These are phyloP conservation scores for Syrista parreyssii DNA, from an alignment of 2,888 invertebrate species.

Conservation along the genomic window DNA sequence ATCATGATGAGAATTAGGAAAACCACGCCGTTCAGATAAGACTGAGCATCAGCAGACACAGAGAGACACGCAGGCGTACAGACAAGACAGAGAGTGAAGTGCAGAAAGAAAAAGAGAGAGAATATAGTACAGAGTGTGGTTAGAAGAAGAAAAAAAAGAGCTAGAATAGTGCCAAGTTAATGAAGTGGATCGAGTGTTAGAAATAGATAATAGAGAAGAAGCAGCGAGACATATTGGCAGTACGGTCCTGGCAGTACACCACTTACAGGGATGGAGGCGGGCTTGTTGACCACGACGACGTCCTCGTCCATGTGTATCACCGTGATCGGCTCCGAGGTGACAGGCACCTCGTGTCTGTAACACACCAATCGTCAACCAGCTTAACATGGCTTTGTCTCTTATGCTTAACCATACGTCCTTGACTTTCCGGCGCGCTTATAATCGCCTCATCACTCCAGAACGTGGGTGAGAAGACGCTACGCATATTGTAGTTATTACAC, in stretches of 20 bases:
- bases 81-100: neutral
- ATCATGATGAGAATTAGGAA: neutral
- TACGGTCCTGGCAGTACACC: constrained; percentile 75
- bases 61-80: neutral
- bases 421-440: neutral
- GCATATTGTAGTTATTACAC: neutral
- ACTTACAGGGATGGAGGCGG: constrained; percentile 99
- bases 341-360: constrained; percentile 99
- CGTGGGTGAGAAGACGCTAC: neutral
- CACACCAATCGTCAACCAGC: constrained; percentile 67
- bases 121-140: neutral
- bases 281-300: constrained; percentile 99
- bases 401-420: neutral
- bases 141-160: neutral
- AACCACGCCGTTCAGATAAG: neutral
- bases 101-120: neutral
- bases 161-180: neutral
- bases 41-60: neutral
- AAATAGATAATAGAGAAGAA: constrained; percentile 16
- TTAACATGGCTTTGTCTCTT: constrained; percentile 62
- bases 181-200: neutral
- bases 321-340: constrained; percentile 95
- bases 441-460: neutral
- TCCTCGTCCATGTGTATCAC: constrained; percentile 98
- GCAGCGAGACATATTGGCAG: constrained; percentile 54